Evolutionary conservation across 2,797 vertebrate genomes (phyloP), one percentile per base, ranked within the genome.

Genomic region (Siniperca scherzeri): DNA sequence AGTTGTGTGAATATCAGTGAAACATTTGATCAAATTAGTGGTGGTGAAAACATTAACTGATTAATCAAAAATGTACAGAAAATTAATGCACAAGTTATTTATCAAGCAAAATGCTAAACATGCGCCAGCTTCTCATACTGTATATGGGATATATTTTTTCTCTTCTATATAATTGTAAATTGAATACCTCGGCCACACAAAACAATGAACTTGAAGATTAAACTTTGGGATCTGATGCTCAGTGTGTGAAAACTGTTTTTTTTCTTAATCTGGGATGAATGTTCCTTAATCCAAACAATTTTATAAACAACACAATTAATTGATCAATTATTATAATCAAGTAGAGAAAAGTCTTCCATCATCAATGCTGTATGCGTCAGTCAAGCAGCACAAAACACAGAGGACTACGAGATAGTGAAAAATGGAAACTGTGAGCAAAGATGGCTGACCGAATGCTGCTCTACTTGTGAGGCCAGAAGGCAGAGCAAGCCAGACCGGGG

Each of bases 401-500:
- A 87, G n/a, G 19, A 70, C 38, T 59, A 25, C 1, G 12, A 69
- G 64, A 82, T 6, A 57, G 50, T 82, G 70, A 74, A 42, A 89
- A 57, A 68, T 0, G 74, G 61, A 86, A 79, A 85, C 67, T 81
- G 82, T 81, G 68, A 87, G 70, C 42, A 42, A 78, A 77, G 22
- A 82, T 48, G 46, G 53, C 68, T 61, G 85, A 65, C 46, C n/a
- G 38, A 74, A 72, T 53, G n/a, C 59, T 67, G 60, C 40, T 85
- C 30, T 22, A 27, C 44, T 75, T 76, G 62, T 76, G 69, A 87
- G 68, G 55, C 83, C 89, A 91, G 89, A 90, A 80, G 85, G 79
- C 79, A 59, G 62, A 81, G 68, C 2, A 14, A 72, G 44, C 65
- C 17, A 78, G 50, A 70, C 40, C 5, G 0, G 52, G n/a, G 36